Base-by-base conservation (phyloP, 2,113 vertebrate species). In the Ivindomyrus marchei region DNA sequence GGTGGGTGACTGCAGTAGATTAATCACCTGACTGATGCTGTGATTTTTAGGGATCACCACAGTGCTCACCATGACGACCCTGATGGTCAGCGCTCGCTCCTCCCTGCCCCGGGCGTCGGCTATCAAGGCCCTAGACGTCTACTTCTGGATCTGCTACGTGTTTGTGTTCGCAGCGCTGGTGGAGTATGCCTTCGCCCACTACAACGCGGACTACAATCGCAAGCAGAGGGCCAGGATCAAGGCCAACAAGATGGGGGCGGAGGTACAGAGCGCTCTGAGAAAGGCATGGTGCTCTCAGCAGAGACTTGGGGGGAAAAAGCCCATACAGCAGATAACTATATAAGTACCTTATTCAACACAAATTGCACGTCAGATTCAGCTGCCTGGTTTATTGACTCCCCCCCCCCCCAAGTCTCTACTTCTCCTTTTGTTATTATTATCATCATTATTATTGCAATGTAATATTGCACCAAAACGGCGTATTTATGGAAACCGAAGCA, bases 141-240 rank as follows among this genome's bases (percentile, higher is more conserved):
- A 99, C 95, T 99, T 99, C 96, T 99, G 98, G 97, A 99, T 99
- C 94, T 99, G 98, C 91, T 99, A 99, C 0, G 98, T 99, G 56
- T 99, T 99, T 83, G 98, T 99, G 91, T 99, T 99, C 0, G 98
- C 98, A 0, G 98, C 98, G 0, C 94, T 99, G 93, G 98, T 99
- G 7, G 98, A 99, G 92, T 99, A 99, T 0, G 98, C 98, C 80
- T 99, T 99, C 39, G 98, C 98, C 17, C 98, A 99, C 94, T 99
- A 98, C 95, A 99, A 98, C 0, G 98, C 98, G 0, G 98, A 99
- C 96, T 99, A 96, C 96, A 95, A 97, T 92, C 98, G 97, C 93
- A 99, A 99, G 93, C 97, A 97, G 50, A 98, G 98, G 92, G 97
- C 97, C 94, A 99, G 97, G 92, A 94, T 96, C 92, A 98, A 97